Percentiles rank a stretch among this genome's conserved stretches.
phyloP scores from a whole-genome alignment of 2,797 vertebrate genomes.

The Hylomyscus alleni region DNA sequence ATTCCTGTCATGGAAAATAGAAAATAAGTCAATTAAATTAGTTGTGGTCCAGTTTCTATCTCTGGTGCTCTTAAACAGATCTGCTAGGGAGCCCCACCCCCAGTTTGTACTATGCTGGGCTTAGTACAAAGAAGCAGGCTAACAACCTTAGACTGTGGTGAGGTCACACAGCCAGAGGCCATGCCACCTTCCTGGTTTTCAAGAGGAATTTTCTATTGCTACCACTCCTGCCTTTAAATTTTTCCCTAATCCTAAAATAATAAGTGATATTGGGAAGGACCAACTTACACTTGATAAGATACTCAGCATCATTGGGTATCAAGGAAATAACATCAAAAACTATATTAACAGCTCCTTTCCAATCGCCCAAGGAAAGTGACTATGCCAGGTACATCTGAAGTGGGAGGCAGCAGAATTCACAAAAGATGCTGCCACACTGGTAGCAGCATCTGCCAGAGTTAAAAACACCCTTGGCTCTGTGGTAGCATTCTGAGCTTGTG shows the following conservation, averaged over 20 bases:
- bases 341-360: neutral
- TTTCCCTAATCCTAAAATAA: conserved; percentile 11
- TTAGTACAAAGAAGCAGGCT: too few relatives aligned
- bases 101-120: neutral
- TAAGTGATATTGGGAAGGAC: neutral
- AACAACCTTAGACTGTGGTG: neutral
- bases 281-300: conserved; percentile 24
- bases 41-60: neutral
- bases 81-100: neutral
- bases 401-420: neutral
- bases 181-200: neutral
- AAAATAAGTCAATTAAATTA: conserved; percentile 27
- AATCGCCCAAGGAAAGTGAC: neutral
- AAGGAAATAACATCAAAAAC: conserved; percentile 39
- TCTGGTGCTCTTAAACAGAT: neutral
- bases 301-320: neutral
- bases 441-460: neutral
- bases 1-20: conserved; percentile 37
- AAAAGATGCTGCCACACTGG: neutral
- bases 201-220: conserved; percentile 29
- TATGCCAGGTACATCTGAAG: neutral
- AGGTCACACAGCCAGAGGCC: neutral
- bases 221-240: neutral
- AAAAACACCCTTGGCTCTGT: neutral
- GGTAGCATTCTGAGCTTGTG: neutral